Conservation (phyloP, 1,140 invertebrate species). For the Cyclina sinensis region DNA sequence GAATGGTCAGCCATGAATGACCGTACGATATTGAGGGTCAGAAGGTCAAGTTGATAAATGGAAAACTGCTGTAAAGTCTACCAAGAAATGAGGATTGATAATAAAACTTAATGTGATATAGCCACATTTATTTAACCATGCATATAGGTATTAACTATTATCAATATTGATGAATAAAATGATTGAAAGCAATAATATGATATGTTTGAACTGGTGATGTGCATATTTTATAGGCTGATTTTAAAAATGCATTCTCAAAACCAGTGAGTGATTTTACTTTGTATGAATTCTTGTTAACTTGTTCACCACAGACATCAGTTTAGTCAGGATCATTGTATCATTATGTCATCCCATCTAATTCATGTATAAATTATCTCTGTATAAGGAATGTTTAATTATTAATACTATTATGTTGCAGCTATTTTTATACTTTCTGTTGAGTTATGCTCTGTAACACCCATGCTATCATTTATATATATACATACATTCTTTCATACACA, state of each 20-base stretch:
- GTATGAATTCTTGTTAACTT: not conserved
- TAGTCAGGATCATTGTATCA: not conserved
- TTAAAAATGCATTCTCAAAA: constrained; percentile 1
- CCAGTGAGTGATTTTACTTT: not conserved
- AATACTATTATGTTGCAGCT: constrained; percentile 47
- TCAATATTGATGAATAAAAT: constrained; percentile 3
- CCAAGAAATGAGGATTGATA: not conserved
- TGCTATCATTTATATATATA: not conserved
- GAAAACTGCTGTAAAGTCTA: not conserved
- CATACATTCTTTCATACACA: too few relatives aligned
- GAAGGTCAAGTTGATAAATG: not conserved
- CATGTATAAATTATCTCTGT: not conserved
- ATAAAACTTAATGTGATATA: constrained; percentile 22
- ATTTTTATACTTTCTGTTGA: constrained; percentile 34
- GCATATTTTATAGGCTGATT: not conserved
- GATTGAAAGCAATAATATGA: constrained; percentile 9
- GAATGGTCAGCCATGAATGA: too few relatives aligned
- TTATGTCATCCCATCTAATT: constrained; percentile 12
- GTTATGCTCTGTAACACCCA: not conserved
- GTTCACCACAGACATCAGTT: not conserved
- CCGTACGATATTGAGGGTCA: too few relatives aligned
- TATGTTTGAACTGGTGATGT: not conserved
- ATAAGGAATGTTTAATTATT: constrained; percentile 41
- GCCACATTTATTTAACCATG: constrained; percentile 27
- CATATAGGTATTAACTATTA: constrained; percentile 18